Evolutionary conservation across 2,888 invertebrate species (phyloP), one percentile per base, ranked within the genome.

Genomic region (Thymelicus acteon): DNA sequence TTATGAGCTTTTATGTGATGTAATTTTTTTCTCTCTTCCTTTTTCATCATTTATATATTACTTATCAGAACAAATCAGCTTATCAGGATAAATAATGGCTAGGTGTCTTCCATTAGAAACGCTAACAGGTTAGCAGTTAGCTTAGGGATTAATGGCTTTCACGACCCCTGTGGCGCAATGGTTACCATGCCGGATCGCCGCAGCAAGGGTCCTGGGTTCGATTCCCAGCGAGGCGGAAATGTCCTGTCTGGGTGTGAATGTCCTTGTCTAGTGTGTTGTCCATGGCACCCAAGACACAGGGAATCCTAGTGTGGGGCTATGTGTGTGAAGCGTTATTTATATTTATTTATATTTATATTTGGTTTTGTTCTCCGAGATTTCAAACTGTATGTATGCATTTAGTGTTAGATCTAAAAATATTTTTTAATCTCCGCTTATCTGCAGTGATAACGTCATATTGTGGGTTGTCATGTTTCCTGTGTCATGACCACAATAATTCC

Each of bases 371-470:
- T 44, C 40, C 7, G 40, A 44, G 40, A 10, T 44, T 44, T 44
- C 40, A 44, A 44, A 44, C 40, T 44, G 13, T 13, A 47, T 13
- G 2, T 19, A 19, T 19, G 0, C 13, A 47, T n/a, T n/a, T 48
- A 5, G 5, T n/a, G n/a, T 48, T 48, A n/a, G 48, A 31, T 48
- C 48, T n/a, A 7, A 19, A 15, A 52, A 19, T 7, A 19, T 54
- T 54, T n/a, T 54, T 54, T 24, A 54, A 54, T 52, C 54, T 24
- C 10, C 24, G 24, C 12, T 54, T 54, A 54, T 54, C 54, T 24
- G 12, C 8, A 5, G 24, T 54, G 54, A 54, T 54, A 54, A 12
- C n/a, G 24, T 24, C 24, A 54, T 54, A 54, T 54, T 24, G 15
- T 10, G 39, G 39, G n/a, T 58, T 58, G 31, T n/a, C 58, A 58